Base-by-base conservation (phyloP, 1,140 invertebrate genomes). In the Melipona quadrifasciata region DNA sequence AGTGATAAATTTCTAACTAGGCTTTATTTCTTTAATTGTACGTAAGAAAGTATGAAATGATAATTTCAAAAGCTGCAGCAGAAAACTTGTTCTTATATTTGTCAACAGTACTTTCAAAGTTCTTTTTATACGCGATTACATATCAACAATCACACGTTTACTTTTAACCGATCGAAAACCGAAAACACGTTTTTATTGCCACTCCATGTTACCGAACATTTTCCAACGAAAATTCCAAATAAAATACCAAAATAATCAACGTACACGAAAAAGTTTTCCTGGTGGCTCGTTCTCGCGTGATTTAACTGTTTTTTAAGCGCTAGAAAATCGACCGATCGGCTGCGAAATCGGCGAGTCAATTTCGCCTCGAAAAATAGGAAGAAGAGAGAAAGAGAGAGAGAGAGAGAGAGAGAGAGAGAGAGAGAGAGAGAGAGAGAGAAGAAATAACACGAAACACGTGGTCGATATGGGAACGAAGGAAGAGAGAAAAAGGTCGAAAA, bases 401-500 rank as follows among this genome's bases (percentile, higher is more conserved):
- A 17, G 53, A 21, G 21, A 64, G 71, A 74, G 75, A 39, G 64
- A 53, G 64, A 53, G 17, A 70, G 27, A 21, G n/a, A 39, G 77
- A 57, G 11, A 17, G 21, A 17, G 78, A 65, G 53, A 81, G 68
- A 17, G 12, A 16, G 8, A 72, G 57, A 61, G 76, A 80, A 76
- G 72, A 65, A 39, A 39, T 39, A 2, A 3, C 34, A 39, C 51
- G 39, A 21, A 24, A 12, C 61, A 39, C 47, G 53, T 39, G 51
- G 27, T 34, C 47, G 70, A 1, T 3, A 21, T n/a, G n/a, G 24
- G 19, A 27, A 58, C 2, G n/a, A n/a, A 57, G 8, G 27, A 47
- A n/a, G 14, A 58, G n/a, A 24, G 11, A 39, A 84, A 77, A 17
- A 51, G 47, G 57, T 58, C 27, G 77, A 64, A 55, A 87, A 85